Conservation (phyloP, 2,113 vertebrate genomes). For the Antidorcas marsupialis region DNA sequence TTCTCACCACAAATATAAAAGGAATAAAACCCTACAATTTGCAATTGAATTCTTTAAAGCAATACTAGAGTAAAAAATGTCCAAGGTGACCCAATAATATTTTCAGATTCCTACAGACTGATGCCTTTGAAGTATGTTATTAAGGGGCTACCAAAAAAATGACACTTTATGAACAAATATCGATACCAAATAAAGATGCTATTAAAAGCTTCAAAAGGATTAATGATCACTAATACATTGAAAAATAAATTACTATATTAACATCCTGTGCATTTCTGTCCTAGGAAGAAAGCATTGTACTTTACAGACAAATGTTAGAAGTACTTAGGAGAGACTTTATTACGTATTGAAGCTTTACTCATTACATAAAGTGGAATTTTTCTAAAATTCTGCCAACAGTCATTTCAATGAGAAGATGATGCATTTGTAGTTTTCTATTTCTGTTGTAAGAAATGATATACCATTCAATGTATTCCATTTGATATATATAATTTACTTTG, state of each 20-base stretch:
- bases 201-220: neutral
- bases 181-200: neutral
- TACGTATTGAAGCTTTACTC: neutral
- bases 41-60: neutral
- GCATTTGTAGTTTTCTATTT: neutral
- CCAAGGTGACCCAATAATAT: neutral
- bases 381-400: neutral
- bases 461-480: rapidly evolving
- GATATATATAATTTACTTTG: neutral
- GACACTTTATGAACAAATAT: neutral
- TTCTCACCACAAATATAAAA: neutral
- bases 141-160: neutral
- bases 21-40: neutral
- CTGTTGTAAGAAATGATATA: neutral
- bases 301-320: neutral
- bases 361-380: neutral
- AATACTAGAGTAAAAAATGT: neutral
- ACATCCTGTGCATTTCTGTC: neutral
- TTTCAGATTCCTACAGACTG: neutral
- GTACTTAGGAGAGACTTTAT: neutral
- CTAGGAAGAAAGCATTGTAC: neutral
- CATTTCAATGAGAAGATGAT: constrained; percentile 4
- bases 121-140: neutral
- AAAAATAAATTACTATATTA: neutral
- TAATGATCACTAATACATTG: neutral